Percentiles rank a stretch among this genome's conserved stretches.
Evolutionary conservation across 2,113 vertebrate genomes (phyloP).

Genomic region (Nycticryphes semicollaris): DNA sequence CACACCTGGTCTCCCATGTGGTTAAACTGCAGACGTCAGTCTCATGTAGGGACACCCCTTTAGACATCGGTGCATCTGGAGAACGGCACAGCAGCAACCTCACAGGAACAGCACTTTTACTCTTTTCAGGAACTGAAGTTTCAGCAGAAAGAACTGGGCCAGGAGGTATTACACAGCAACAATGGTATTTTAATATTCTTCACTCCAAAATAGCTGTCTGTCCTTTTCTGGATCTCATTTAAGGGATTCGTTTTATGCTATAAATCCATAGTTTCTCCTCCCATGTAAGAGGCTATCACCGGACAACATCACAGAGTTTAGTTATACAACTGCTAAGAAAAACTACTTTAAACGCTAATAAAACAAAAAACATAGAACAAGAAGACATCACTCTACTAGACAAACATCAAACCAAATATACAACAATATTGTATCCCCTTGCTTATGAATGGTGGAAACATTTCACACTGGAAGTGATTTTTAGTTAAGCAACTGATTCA

Average conservation of each 20-base stretch:
- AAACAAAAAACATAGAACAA: not conserved
- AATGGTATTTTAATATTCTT: not conserved
- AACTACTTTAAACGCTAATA: not conserved
- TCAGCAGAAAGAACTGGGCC: not conserved
- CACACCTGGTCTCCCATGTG: not conserved
- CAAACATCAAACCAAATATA: not conserved
- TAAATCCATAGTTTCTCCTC: not conserved
- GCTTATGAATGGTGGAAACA: rapidly evolving
- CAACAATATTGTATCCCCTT: not conserved
- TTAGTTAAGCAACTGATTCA: not conserved
- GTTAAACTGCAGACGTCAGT: not conserved
- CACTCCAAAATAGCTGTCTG: not conserved
- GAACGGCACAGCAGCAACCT: not conserved
- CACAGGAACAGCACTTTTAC: not conserved
- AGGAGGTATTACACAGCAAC: not conserved
- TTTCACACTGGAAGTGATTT: not conserved
- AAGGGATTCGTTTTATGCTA: not conserved
- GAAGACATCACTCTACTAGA: not conserved
- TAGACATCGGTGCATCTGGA: not conserved
- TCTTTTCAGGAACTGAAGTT: not conserved
- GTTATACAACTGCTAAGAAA: not conserved
- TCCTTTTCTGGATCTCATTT: not conserved
- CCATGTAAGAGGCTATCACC: not conserved
- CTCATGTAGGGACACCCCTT: not conserved
- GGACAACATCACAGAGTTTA: not conserved